phyloP scores from a whole-genome alignment of 2,888 invertebrate genomes.

The Acanthosepion pharaonis region DNA sequence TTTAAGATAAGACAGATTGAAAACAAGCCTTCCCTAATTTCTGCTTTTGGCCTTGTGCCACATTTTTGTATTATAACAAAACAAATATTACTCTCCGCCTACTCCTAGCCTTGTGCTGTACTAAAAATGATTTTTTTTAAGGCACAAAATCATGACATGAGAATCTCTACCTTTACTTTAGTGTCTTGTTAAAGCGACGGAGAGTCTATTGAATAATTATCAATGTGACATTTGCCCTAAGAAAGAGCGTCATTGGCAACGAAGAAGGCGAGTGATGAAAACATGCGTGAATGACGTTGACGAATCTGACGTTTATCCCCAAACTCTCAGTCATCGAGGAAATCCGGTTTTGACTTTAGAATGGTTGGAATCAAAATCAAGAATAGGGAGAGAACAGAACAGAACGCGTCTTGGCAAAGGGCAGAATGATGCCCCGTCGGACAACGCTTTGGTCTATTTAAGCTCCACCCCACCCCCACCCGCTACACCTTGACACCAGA shows the following conservation, averaged over 20 bases:
- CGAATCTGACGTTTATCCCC: neutral
- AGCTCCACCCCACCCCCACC: too few species aligned
- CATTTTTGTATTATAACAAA: too few species aligned
- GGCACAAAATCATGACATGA: too few species aligned
- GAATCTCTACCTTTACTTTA: too few species aligned
- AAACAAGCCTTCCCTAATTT: too few species aligned
- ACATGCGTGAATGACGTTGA: neutral
- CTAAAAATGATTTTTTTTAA: too few species aligned
- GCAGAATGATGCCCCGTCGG: neutral
- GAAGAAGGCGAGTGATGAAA: neutral
- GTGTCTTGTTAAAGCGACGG: too few species aligned
- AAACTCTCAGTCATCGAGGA: neutral
- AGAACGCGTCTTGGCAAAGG: neutral
- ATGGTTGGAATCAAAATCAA: neutral
- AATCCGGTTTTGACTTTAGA: neutral
- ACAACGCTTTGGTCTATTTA: too few species aligned
- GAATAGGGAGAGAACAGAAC: neutral
- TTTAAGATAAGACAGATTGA: too few species aligned
- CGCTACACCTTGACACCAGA: neutral
- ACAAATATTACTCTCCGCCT: too few species aligned
- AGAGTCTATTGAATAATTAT: neutral
- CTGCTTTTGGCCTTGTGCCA: too few species aligned
- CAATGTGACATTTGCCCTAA: neutral
- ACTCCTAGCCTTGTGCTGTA: too few species aligned
- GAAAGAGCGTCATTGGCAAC: neutral